A percentile compares a stretch with the other conserved stretches of the same genome.
These are phyloP conservation scores for Torymus auratus DNA, from an alignment of 2,888 invertebrate species.

Conservation along the genomic window DNA sequence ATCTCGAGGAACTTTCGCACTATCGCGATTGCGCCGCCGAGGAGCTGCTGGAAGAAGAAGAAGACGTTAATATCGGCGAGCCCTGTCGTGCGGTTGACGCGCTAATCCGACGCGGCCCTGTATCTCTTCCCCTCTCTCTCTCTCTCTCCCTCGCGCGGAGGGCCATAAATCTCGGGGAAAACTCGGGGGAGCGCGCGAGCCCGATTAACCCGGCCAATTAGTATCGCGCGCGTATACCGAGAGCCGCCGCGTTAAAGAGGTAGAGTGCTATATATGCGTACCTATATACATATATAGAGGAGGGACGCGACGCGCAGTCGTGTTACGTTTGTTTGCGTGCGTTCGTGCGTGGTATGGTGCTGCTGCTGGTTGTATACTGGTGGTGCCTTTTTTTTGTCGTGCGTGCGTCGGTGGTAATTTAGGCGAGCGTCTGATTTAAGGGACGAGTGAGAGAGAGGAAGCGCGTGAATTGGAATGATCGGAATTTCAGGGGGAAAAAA, in stretches of 20 bases:
- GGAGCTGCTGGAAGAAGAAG: background rate
- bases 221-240: conserved; percentile 14
- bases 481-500: no score
- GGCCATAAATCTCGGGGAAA: conserved; percentile 62
- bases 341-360: background rate
- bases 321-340: conserved; percentile 1
- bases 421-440: no score
- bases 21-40: conserved; percentile 22
- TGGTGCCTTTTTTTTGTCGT: no score
- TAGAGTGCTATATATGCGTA: no score
- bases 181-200: conserved; percentile 55
- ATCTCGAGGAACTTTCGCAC: conserved; percentile 36
- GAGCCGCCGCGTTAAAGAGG: conserved; percentile 37
- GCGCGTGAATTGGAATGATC: no score
- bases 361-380: no score
- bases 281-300: no score
- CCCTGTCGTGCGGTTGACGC: conserved; percentile 69
- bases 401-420: no score
- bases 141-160: conserved; percentile 14
- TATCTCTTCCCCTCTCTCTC: no score
- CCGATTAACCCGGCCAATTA: conserved; percentile 59
- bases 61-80: conserved; percentile 52
- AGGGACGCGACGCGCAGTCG: background rate
- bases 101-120: conserved; percentile 63
- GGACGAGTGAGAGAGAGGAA: no score